These are phyloP conservation scores for Drosophila orosa DNA, from an alignment of 1,140 invertebrate species.

Conservation along the genomic window DNA sequence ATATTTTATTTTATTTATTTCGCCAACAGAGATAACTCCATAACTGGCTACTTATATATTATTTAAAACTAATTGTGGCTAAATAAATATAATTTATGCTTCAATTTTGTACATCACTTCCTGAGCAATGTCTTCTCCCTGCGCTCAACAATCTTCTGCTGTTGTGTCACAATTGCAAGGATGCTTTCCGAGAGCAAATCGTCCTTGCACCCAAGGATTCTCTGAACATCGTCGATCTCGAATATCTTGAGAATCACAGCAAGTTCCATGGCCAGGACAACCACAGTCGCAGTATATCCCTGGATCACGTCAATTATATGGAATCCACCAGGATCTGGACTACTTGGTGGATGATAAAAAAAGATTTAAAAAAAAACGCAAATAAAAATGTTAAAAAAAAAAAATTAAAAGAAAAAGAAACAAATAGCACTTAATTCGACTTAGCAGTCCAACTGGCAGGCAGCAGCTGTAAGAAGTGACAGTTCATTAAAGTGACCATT, in stretches of 20 bases:
- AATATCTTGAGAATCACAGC: background rate
- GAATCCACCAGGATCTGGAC: conserved; percentile 1
- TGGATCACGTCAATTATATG: background rate
- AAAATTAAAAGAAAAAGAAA: no score
- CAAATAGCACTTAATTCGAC: background rate
- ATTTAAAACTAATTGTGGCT: no score
- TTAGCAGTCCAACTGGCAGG: background rate
- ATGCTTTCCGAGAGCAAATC: conserved; percentile 12
- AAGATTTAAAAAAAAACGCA: no score
- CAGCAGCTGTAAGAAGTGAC: no score
- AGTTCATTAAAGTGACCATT: no score
- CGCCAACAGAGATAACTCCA: no score
- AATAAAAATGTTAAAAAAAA: no score
- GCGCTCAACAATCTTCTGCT: background rate
- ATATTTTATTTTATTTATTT: no score
- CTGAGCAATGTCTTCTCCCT: background rate
- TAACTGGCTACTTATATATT: no score
- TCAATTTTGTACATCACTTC: background rate
- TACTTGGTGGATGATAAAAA: no score
- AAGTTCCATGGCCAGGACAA: conserved; percentile 1
- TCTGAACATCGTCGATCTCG: conserved; percentile 17
- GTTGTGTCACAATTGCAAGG: background rate
- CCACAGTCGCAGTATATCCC: background rate
- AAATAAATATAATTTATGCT: no score
- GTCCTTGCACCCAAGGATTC: conserved; percentile 14